phyloP scores from a whole-genome alignment of 64 coral and sea anemone species.

The Pachyseris speciosa region DNA sequence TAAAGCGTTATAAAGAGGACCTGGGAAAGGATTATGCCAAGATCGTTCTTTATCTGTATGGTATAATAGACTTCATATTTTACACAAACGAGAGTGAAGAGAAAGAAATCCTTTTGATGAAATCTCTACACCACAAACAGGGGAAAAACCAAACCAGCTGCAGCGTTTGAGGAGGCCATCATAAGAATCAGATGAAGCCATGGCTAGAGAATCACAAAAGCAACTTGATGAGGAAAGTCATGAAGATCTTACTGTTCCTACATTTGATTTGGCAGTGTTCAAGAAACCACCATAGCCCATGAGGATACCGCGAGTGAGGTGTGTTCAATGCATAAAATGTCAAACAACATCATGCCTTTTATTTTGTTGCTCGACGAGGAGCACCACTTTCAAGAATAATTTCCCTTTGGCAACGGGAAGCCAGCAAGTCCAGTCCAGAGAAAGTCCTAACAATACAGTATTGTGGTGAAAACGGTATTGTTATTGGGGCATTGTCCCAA shows the following conservation, averaged over 20 bases:
- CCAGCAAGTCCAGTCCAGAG: constrained; percentile 69
- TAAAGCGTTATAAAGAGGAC: constrained; percentile 42
- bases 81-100: constrained; percentile 18
- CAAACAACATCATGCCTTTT: constrained; percentile 46
- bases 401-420: constrained; percentile 64
- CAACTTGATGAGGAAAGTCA: constrained; percentile 43
- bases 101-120: constrained; percentile 14
- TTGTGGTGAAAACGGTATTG: constrained; percentile 83
- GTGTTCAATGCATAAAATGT: constrained; percentile 61
- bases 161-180: constrained; percentile 37
- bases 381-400: constrained; percentile 57
- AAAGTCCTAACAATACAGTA: constrained; percentile 74
- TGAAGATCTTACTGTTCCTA: constrained; percentile 32
- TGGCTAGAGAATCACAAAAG: constrained; percentile 64
- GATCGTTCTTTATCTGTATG: constrained; percentile 45
- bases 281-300: constrained; percentile 37
- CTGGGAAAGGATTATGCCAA: constrained; percentile 64
- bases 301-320: constrained; percentile 47
- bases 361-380: constrained; percentile 61
- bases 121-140: constrained; percentile 29
- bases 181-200: constrained; percentile 59
- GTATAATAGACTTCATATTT: constrained; percentile 29
- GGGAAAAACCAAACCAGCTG: constrained; percentile 19
- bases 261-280: constrained; percentile 10
- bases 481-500: constrained; percentile 79